Conservation (phyloP, 2,888 invertebrate genomes). For the Hydraecia micacea region DNA sequence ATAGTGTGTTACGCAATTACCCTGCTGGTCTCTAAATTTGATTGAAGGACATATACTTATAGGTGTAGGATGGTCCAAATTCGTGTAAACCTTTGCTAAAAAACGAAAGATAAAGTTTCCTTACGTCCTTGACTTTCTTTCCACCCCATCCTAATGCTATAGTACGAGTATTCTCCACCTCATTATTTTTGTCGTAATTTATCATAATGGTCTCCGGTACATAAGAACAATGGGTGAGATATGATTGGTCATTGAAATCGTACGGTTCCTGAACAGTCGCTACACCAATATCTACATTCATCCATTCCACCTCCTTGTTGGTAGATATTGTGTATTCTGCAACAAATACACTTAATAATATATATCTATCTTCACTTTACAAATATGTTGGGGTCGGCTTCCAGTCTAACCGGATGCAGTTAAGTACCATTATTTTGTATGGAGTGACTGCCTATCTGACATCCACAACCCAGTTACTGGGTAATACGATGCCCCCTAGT, state of each 20-base stretch:
- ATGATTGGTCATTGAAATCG: constrained; percentile 51
- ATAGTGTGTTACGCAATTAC: too few species aligned
- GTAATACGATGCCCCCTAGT: too few species aligned
- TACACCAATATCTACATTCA: constrained; percentile 58
- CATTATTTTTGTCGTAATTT: constrained; percentile 34
- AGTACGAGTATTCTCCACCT: constrained; percentile 1
- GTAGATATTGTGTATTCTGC: constrained; percentile 46
- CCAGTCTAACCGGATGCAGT: too few species aligned
- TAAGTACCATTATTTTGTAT: too few species aligned
- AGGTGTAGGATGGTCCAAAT: not conserved
- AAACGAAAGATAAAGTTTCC: not conserved
- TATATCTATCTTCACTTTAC: not conserved
- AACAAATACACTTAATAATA: not conserved
- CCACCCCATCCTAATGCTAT: constrained; percentile 45
- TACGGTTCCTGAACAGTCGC: constrained; percentile 61
- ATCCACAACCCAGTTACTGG: too few species aligned
- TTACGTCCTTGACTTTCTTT: constrained; percentile 15
- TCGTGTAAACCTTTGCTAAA: not conserved
- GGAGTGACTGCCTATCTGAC: too few species aligned
- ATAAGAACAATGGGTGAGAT: constrained; percentile 54
- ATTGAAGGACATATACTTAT: not conserved
- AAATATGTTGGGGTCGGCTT: too few species aligned
- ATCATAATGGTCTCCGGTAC: constrained; percentile 50
- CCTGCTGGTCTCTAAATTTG: not conserved
- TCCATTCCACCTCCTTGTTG: constrained; percentile 23